Evolutionary conservation across 2,797 vertebrate species (phyloP).

Genomic region (Enteromius mattozi): DNA sequence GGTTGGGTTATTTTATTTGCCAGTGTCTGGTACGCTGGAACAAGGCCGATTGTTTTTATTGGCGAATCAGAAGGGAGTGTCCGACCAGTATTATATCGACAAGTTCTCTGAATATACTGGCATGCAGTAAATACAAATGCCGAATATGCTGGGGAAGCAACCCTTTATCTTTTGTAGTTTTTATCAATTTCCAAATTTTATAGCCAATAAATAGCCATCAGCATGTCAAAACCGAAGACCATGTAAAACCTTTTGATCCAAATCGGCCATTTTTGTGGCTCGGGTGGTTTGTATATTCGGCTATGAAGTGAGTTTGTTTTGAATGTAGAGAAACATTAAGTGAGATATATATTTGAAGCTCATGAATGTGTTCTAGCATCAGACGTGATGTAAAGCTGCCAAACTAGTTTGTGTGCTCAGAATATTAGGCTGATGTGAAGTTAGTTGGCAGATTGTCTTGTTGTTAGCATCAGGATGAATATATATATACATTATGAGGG

Average conservation of each 20-base stretch:
- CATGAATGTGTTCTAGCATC: conserved; percentile 45
- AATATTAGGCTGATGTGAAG: conserved; percentile 48
- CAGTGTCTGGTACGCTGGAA: conserved; percentile 73
- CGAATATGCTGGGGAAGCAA: not conserved
- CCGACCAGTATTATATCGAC: conserved; percentile 59
- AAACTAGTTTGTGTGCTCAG: conserved; percentile 57
- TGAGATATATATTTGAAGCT: conserved; percentile 26
- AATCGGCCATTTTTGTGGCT: conserved; percentile 78
- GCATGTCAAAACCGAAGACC: conserved; percentile 58
- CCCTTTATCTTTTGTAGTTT: conserved; percentile 54
- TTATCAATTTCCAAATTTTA: conserved; percentile 50
- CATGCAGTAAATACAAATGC: not conserved
- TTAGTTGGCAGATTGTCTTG: conserved; percentile 44
- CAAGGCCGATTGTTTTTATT: conserved; percentile 61
- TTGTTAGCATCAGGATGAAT: conserved; percentile 60
- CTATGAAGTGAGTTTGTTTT: conserved; percentile 42
- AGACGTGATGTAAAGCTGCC: conserved; percentile 61
- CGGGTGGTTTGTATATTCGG: conserved; percentile 42
- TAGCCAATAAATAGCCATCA: conserved; percentile 58
- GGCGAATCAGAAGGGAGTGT: conserved; percentile 63
- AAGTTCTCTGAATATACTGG: conserved; percentile 57
- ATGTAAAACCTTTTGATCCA: conserved; percentile 60
- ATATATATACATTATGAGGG: conserved; percentile 68
- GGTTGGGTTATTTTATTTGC: conserved; percentile 29
- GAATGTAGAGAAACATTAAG: conserved; percentile 32